These are phyloP conservation scores for Rhinella marina DNA, from an alignment of 2,797 vertebrate species.

Conservation along the genomic window DNA sequence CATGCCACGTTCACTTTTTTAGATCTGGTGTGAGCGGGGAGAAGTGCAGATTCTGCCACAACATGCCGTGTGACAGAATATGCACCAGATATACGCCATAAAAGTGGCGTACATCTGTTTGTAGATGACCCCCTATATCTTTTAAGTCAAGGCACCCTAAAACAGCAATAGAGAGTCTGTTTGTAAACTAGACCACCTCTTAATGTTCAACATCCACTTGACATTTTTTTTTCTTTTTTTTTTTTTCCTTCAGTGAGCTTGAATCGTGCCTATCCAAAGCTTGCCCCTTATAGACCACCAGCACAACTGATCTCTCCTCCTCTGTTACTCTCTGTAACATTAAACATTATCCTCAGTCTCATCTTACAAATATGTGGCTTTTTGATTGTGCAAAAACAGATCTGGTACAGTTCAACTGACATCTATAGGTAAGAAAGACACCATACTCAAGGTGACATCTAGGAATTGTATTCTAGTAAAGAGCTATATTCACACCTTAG, in stretches of 20 bases:
- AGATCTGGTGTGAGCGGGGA: too few relatives aligned
- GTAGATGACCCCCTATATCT: too few relatives aligned
- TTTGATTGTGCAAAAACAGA: slow-evolving; percentile 75
- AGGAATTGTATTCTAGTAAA: not conserved
- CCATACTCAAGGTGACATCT: not conserved
- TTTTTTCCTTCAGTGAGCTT: slow-evolving; percentile 74
- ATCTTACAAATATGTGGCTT: slow-evolving; percentile 74
- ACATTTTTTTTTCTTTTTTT: not conserved
- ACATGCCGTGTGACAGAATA: too few relatives aligned
- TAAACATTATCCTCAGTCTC: slow-evolving; percentile 78
- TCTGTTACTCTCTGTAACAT: slow-evolving; percentile 74
- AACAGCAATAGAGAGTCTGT: not conserved
- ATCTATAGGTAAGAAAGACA: slow-evolving; percentile 68
- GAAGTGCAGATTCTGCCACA: too few relatives aligned
- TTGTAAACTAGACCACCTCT: too few relatives aligned
- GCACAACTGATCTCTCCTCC: slow-evolving; percentile 76
- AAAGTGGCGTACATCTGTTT: too few relatives aligned
- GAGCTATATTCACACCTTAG: not conserved
- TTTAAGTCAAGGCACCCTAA: not conserved
- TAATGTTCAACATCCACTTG: not conserved
- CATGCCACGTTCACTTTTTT: too few relatives aligned
- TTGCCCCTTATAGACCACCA: slow-evolving; percentile 75
- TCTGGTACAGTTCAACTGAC: slow-evolving; percentile 71
- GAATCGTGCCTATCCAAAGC: slow-evolving; percentile 75
- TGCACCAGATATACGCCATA: too few relatives aligned